A percentile compares a stretch with the other conserved stretches of the same genome.
Conservation (phyloP, 2,888 invertebrate genomes). For the Nymphalis polychloros region DNA sequence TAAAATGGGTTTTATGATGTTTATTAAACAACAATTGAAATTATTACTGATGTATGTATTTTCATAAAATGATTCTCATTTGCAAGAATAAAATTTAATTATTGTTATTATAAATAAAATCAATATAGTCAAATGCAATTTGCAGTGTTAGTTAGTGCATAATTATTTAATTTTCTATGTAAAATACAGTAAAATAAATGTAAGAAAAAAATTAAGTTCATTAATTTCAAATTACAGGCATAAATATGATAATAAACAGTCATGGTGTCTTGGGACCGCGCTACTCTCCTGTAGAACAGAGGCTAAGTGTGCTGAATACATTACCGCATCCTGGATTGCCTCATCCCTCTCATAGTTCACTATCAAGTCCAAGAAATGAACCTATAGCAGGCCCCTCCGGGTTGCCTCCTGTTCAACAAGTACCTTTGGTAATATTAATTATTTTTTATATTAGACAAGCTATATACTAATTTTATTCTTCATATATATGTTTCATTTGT, state of each 20-base stretch:
- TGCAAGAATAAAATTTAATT: too few species aligned
- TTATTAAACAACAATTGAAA: too few species aligned
- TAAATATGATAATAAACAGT: constrained; percentile 84
- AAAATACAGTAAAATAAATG: too few species aligned
- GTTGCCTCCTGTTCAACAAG: constrained; percentile 92
- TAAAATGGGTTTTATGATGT: too few species aligned
- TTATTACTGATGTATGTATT: too few species aligned
- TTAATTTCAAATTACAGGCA: constrained; percentile 59
- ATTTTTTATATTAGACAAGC: neutral
- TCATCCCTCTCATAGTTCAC: constrained; percentile 63
- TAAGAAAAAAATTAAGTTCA: neutral
- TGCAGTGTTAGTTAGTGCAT: too few species aligned
- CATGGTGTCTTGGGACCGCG: constrained; percentile 58
- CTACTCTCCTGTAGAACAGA: constrained; percentile 72
- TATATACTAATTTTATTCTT: neutral
- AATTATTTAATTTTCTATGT: too few species aligned
- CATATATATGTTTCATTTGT: neutral
- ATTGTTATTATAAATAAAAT: too few species aligned
- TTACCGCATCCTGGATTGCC: constrained; percentile 67
- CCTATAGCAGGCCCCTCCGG: constrained; percentile 91
- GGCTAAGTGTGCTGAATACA: constrained; percentile 69
- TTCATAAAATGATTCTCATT: too few species aligned
- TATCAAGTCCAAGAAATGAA: constrained; percentile 86
- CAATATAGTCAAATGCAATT: too few species aligned
- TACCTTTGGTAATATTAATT: constrained; percentile 86